phyloP scores from a whole-genome alignment of 2,888 invertebrate genomes.

The Microplitis manilae region DNA sequence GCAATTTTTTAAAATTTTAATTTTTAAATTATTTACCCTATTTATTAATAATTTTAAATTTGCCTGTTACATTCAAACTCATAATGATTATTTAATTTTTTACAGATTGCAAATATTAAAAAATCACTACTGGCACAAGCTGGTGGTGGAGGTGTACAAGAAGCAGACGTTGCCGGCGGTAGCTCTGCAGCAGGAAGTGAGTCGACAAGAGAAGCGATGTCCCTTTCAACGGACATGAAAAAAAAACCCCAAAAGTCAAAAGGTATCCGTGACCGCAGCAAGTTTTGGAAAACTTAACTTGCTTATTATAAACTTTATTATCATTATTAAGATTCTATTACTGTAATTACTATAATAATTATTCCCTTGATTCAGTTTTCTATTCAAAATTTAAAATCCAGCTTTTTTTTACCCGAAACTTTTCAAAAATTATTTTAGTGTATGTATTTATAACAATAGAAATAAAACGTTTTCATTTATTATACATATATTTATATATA shows the following conservation, averaged over 20 bases:
- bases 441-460: not conserved
- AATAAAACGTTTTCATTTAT: not conserved
- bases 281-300: conserved; percentile 77
- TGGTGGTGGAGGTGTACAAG: conserved; percentile 76
- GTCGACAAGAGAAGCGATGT: conserved; percentile 73
- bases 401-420: not conserved
- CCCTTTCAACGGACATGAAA: conserved; percentile 69
- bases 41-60: too few species aligned
- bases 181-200: conserved; percentile 77
- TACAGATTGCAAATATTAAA: conserved; percentile 87
- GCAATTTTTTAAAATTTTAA: too few species aligned
- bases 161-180: conserved; percentile 89
- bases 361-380: not conserved
- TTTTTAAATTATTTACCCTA: too few species aligned
- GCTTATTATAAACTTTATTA: not conserved
- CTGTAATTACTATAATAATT: not conserved
- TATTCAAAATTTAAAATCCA: not conserved
- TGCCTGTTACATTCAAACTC: too few species aligned
- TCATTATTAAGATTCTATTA: not conserved
- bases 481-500: not conserved
- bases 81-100: conserved; percentile 7
- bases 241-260: conserved; percentile 79
- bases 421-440: conserved; percentile 3
- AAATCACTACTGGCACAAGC: conserved; percentile 88
- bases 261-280: conserved; percentile 78